Evolutionary conservation across 2,797 vertebrate genomes (phyloP).

Genomic region (Crypturellus tataupa): DNA sequence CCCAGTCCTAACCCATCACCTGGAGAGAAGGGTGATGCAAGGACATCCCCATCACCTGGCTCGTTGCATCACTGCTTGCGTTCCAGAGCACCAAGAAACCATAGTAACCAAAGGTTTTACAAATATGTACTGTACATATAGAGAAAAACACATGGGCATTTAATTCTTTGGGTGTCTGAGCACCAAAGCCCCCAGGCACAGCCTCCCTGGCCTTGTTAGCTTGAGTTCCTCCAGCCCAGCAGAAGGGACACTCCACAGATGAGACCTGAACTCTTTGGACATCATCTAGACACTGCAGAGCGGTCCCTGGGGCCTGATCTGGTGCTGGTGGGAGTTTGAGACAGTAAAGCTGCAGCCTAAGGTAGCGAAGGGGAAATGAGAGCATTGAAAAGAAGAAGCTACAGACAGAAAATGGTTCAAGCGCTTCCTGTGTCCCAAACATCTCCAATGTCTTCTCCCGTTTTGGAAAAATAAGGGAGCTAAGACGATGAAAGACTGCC

Average conservation of each 20-base stretch:
- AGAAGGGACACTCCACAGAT: neutral
- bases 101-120: neutral
- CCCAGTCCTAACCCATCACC: neutral
- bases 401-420: neutral
- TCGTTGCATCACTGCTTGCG: neutral
- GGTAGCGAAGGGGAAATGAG: neutral
- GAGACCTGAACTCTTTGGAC: neutral
- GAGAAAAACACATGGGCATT: neutral
- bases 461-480: neutral
- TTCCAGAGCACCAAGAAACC: neutral
- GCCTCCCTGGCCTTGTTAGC: neutral
- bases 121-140: neutral
- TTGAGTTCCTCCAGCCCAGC: neutral
- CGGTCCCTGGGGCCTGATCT: neutral
- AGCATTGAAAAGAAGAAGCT: neutral
- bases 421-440: neutral
- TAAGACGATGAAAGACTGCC: neutral
- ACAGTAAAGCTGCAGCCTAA: neutral
- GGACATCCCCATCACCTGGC: neutral
- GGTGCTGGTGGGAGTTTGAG: neutral
- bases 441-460: neutral
- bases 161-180: neutral
- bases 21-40: neutral
- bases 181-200: neutral
- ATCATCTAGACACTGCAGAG: neutral